Evolutionary conservation across 2,888 invertebrate species (phyloP), one percentile per base, ranked within the genome.

Genomic region (Meandrusa payeni): DNA sequence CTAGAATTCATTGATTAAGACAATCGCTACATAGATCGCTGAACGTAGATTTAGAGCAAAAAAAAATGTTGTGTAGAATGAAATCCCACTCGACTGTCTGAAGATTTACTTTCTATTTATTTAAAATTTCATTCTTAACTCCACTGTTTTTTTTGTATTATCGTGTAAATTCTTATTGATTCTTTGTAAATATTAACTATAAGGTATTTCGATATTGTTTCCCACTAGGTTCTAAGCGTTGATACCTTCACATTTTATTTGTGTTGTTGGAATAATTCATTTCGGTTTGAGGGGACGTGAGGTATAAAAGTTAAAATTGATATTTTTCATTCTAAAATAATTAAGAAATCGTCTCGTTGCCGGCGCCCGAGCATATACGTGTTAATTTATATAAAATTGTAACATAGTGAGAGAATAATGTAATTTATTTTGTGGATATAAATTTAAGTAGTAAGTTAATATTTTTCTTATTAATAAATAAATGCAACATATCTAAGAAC

Each of bases 161-260:
- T 52, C 12, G 27, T 48, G 40, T 44, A 43, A 39, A 11, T 38
- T n/a, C n/a, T n/a, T 38, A 47, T 27, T 38, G 46, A 42, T 62
- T 54, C 51, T 45, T 52, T 76, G 76, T 77, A 73, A 69, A 74
- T 75, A 76, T 61, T 23, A 54, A 37, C 37, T 65, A 64, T 70
- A 73, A 68, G 53, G 63, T 70, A 67, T 59, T 53, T 50, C 53
- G 51, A 62, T 54, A 59, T 61, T 65, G 64, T 69, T 72, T 75
- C 64, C 57, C 59, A 53, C 49, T 68, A 69, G 65, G 53, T 51
- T 52, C 46, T 79, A 80, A 80, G 79, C 75, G 79, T 80, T 80
- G 69, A 74, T 50, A 66, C 46, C 51, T 76, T 76, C 67, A 78
- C 76, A 76, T 77, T 79, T 71, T 79, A 78, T 71, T 76, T 78